Conservation (phyloP, 2,797 vertebrate species). For the Tadarida brasiliensis region DNA sequence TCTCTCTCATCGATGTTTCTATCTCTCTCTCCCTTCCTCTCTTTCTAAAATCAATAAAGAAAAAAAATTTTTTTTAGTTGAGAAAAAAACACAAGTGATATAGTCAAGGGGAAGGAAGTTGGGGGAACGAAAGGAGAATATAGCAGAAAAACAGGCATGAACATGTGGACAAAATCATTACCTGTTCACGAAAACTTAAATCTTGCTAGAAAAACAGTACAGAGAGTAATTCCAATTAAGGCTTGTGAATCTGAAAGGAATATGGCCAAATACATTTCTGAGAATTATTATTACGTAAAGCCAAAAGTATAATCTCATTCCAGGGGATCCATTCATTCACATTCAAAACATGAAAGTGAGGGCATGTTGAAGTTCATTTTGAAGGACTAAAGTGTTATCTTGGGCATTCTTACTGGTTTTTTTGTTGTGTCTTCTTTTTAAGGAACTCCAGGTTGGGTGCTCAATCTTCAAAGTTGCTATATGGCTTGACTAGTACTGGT, state of each 20-base stretch:
- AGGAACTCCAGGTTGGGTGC: slow-evolving; percentile 16
- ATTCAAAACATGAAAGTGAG: background rate
- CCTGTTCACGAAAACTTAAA: slow-evolving; percentile 35
- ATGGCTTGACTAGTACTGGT: background rate
- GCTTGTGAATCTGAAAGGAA: slow-evolving; percentile 12
- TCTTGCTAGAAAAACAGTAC: slow-evolving; percentile 38
- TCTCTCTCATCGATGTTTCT: too few species aligned
- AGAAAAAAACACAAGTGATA: background rate
- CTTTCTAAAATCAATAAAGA: too few species aligned
- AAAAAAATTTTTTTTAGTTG: too few species aligned
- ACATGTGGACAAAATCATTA: background rate
- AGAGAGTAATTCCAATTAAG: background rate
- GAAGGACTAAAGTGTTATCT: slow-evolving; percentile 18
- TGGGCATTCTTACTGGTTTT: background rate
- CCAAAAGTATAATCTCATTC: slow-evolving; percentile 32
- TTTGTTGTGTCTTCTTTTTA: slow-evolving; percentile 34
- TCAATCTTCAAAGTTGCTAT: background rate
- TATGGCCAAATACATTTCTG: slow-evolving; percentile 47
- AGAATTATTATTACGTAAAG: slow-evolving; percentile 57
- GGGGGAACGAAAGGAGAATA: slow-evolving; percentile 20
- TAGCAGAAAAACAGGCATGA: background rate
- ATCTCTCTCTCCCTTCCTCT: too few species aligned
- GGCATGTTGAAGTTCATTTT: slow-evolving; percentile 37
- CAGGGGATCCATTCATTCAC: background rate
- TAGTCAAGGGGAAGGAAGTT: background rate